A percentile compares a stretch with the other conserved stretches of the same genome.
Evolutionary conservation across 2,113 vertebrate genomes (phyloP).

Genomic region (Gymnogyps californianus): DNA sequence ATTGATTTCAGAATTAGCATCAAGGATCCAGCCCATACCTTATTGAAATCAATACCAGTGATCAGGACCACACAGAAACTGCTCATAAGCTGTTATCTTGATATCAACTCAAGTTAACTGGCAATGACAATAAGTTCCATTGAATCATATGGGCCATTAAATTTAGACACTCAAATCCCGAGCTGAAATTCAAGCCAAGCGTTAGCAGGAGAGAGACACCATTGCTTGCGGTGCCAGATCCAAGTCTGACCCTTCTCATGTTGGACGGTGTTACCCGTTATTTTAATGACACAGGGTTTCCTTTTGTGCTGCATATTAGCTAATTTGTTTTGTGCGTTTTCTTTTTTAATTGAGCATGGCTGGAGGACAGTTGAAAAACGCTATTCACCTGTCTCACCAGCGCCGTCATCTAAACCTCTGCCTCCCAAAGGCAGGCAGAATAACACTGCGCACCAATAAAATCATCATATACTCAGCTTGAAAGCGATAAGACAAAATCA

Average conservation of each 20-base stretch:
- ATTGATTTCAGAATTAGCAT: slow-evolving; percentile 55
- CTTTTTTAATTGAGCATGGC: neutral
- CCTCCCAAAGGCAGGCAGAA: neutral
- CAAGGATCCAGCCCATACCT: slow-evolving; percentile 29
- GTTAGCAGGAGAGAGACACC: neutral
- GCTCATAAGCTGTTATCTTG: slow-evolving; percentile 49
- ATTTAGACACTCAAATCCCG: neutral
- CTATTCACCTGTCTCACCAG: neutral
- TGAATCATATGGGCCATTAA: slow-evolving; percentile 48
- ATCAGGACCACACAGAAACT: slow-evolving; percentile 40
- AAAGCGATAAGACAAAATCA: slow-evolving; percentile 13
- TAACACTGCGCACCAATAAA: neutral
- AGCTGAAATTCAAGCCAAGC: neutral
- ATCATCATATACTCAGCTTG: slow-evolving; percentile 15
- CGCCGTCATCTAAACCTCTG: neutral
- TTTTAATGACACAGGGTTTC: neutral
- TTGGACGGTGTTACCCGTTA: neutral
- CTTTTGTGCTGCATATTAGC: neutral
- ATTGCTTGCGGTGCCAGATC: neutral
- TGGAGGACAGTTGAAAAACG: neutral
- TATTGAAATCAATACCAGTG: slow-evolving; percentile 56
- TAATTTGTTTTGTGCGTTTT: neutral
- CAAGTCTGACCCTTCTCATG: neutral
- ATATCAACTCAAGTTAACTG: slow-evolving; percentile 42
- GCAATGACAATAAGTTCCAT: slow-evolving; percentile 42